Conservation (phyloP, 2,113 vertebrate species). For the Paradoxurus hermaphroditus region DNA sequence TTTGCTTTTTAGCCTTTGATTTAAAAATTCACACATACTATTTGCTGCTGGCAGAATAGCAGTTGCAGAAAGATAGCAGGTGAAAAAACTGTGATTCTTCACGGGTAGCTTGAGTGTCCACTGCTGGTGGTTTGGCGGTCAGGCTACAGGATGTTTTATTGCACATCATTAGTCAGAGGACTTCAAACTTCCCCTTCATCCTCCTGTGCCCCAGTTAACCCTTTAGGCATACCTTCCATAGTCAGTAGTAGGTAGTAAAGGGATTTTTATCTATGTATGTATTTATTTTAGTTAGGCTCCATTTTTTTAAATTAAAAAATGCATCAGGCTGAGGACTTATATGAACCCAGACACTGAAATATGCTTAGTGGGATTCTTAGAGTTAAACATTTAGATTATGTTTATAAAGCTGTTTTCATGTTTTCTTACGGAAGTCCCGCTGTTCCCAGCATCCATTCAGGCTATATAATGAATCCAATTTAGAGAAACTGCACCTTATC, state of each 20-base stretch:
- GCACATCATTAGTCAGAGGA: background rate
- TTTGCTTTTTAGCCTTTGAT: conserved; percentile 60
- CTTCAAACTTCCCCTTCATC: background rate
- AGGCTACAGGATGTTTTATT: background rate
- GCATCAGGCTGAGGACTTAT: background rate
- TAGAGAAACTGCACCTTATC: background rate
- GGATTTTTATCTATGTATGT: background rate
- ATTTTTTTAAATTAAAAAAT: background rate
- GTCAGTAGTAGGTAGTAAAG: background rate
- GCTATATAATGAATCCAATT: background rate
- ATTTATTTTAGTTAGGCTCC: background rate
- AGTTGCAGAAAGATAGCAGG: conserved; percentile 3
- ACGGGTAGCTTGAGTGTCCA: background rate
- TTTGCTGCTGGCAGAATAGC: conserved; percentile 61
- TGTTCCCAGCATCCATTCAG: background rate
- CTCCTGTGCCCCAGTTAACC: background rate
- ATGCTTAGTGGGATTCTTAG: background rate
- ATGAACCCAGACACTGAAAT: background rate
- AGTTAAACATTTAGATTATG: background rate
- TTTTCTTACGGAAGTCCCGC: background rate
- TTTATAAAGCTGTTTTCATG: background rate
- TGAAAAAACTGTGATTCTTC: background rate
- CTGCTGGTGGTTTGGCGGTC: background rate
- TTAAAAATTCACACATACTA: conserved; percentile 50
- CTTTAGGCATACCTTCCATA: background rate